These are phyloP conservation scores for Hoplostethus atlanticus DNA, from an alignment of 2,797 vertebrate genomes.

Conservation along the genomic window DNA sequence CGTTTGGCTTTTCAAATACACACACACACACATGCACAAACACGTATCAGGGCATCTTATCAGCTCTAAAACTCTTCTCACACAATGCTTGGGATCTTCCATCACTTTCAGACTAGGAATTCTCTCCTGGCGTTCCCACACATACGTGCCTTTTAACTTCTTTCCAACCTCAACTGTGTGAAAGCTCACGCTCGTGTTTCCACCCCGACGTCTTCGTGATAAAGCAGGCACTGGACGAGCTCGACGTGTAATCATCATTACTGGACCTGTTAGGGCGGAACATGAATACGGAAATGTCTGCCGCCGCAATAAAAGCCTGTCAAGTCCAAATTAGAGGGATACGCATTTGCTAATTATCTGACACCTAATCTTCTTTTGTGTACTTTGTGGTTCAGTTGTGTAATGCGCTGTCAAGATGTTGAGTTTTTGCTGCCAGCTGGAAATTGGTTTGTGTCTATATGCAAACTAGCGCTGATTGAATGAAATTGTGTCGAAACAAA, in stretches of 20 bases:
- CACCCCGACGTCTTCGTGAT: too few relatives aligned
- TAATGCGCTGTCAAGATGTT: constrained; percentile 1
- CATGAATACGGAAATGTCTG: constrained; percentile 15
- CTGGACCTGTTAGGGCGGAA: neutral
- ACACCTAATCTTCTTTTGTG: neutral
- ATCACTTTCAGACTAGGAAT: too few relatives aligned
- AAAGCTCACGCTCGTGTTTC: too few relatives aligned
- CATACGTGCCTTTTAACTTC: too few relatives aligned
- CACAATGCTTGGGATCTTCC: too few relatives aligned
- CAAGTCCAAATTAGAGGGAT: neutral
- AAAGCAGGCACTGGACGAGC: neutral
- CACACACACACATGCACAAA: too few relatives aligned
- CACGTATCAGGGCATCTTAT: too few relatives aligned
- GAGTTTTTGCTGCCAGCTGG: constrained; percentile 19
- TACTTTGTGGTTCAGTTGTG: neutral
- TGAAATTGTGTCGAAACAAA: neutral
- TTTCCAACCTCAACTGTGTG: too few relatives aligned
- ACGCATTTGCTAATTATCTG: neutral
- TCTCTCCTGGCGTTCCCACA: too few relatives aligned
- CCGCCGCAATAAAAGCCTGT: neutral
- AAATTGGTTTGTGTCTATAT: constrained; percentile 13
- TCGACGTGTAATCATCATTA: constrained; percentile 18
- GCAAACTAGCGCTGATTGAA: constrained; percentile 11
- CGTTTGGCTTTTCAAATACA: too few relatives aligned
- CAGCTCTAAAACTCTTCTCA: too few relatives aligned